Percentiles rank a stretch among this genome's conserved stretches.
These are phyloP conservation scores for Drosophila setosimentum DNA, from an alignment of 2,888 invertebrate genomes.

Conservation along the genomic window DNA sequence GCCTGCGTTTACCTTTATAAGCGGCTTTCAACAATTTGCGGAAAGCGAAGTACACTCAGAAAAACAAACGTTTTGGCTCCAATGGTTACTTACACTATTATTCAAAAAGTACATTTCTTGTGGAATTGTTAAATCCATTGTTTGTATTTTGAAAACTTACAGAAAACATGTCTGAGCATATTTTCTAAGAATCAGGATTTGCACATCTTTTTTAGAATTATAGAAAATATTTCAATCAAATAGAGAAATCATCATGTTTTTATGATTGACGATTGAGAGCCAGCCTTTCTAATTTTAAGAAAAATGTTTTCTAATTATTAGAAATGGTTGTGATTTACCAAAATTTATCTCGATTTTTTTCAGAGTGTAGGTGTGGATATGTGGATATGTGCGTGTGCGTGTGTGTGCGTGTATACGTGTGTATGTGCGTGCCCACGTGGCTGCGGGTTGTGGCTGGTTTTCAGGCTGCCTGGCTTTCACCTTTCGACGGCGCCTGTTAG, in stretches of 20 bases:
- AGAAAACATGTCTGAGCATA: not conserved
- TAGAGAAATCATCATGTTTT: not conserved
- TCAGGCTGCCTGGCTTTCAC: slow-evolving; percentile 29
- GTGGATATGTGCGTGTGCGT: not conserved
- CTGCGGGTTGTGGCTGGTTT: slow-evolving; percentile 50
- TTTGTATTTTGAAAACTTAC: no score
- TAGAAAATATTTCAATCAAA: not conserved
- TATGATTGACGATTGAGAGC: not conserved
- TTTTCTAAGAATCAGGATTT: not conserved
- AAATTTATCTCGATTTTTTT: not conserved
- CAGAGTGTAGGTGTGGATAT: not conserved
- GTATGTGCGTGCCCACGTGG: slow-evolving; percentile 49
- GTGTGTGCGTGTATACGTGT: slow-evolving; percentile 12
- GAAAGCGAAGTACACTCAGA: slow-evolving; percentile 15
- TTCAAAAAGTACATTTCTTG: not conserved
- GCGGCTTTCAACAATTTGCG: slow-evolving; percentile 78
- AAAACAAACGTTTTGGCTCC: not conserved
- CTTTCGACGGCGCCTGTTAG: slow-evolving; percentile 39
- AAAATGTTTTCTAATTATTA: not conserved
- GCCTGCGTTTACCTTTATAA: slow-evolving; percentile 78
- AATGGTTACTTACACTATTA: not conserved
- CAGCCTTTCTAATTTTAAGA: not conserved
- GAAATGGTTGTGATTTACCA: not conserved
- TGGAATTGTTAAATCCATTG: no score
- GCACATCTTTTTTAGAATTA: no score